These are phyloP conservation scores for Drosophila robusta DNA, from an alignment of 2,888 invertebrate species.

Conservation along the genomic window DNA sequence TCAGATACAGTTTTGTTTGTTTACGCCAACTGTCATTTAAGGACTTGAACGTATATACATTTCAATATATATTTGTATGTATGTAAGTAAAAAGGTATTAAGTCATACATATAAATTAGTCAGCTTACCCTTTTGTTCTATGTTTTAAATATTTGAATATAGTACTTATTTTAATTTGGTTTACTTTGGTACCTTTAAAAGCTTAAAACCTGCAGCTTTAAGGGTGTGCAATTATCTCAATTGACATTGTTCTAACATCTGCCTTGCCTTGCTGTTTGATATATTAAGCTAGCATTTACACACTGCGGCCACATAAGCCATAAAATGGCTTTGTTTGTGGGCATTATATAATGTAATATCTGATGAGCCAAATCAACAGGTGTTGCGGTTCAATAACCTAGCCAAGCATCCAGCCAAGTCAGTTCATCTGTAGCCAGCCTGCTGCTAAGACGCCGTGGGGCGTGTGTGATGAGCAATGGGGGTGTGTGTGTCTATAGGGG, in stretches of 20 bases:
- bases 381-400: constrained; percentile 73
- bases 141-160: too few species aligned
- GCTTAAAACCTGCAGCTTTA: not conserved
- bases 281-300: constrained; percentile 9
- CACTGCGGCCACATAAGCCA: constrained; percentile 17
- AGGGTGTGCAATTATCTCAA: constrained; percentile 6
- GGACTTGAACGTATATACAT: not conserved
- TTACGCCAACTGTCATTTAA: not conserved
- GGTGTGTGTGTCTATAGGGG: constrained; percentile 6
- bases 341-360: constrained; percentile 35
- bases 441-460: constrained; percentile 24
- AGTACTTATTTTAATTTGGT: not conserved
- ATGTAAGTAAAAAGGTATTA: not conserved
- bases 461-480: constrained; percentile 4
- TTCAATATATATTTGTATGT: too few species aligned
- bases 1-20: not conserved
- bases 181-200: too few species aligned
- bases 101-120: too few species aligned
- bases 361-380: constrained; percentile 71
- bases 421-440: constrained; percentile 17
- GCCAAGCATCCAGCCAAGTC: constrained; percentile 44
- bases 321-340: constrained; percentile 29
- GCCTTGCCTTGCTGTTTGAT: constrained; percentile 12
- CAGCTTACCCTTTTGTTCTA: too few species aligned
- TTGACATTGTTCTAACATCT: not conserved